Evolutionary conservation across 2,113 vertebrate genomes (phyloP).

Genomic region (Pleuronectes platessa): DNA sequence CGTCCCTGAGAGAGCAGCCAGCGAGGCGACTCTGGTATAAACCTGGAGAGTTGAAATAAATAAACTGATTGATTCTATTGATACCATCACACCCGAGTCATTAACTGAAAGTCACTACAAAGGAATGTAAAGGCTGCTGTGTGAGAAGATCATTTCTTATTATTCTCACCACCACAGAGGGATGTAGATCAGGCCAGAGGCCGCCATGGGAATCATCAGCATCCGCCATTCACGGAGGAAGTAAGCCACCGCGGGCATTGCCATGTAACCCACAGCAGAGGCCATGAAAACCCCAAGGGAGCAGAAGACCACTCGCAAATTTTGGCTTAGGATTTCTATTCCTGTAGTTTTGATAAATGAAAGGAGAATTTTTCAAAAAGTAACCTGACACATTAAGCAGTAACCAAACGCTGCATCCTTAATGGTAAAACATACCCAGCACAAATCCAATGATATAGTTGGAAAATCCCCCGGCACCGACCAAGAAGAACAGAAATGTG

Average conservation of each 20-base stretch:
- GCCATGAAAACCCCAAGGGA: constrained; percentile 89
- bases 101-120: too few species aligned
- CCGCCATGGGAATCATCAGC: constrained; percentile 84
- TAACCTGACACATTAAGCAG: too few species aligned
- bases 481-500: constrained; percentile 83
- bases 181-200: constrained; percentile 83
- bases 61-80: too few species aligned
- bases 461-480: constrained; percentile 89
- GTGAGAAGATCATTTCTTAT: neutral
- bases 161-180: constrained; percentile 90
- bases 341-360: constrained; percentile 64
- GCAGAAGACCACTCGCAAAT: constrained; percentile 84
- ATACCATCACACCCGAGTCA: neutral
- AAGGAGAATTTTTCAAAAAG: neutral
- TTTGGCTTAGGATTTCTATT: constrained; percentile 88
- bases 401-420: neutral
- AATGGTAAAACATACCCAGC: constrained; percentile 80
- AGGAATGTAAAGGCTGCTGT: too few species aligned
- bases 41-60: constrained; percentile 72
- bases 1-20: constrained; percentile 90
- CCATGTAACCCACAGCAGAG: constrained; percentile 89
- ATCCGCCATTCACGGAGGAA: constrained; percentile 87
- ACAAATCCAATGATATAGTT: constrained; percentile 92
- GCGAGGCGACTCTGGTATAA: constrained; percentile 90
- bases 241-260: constrained; percentile 86